A percentile compares a stretch with the other conserved stretches of the same genome.
These are phyloP conservation scores for Spizaetus ornatus DNA, from an alignment of 2,113 vertebrate genomes.

Conservation along the genomic window DNA sequence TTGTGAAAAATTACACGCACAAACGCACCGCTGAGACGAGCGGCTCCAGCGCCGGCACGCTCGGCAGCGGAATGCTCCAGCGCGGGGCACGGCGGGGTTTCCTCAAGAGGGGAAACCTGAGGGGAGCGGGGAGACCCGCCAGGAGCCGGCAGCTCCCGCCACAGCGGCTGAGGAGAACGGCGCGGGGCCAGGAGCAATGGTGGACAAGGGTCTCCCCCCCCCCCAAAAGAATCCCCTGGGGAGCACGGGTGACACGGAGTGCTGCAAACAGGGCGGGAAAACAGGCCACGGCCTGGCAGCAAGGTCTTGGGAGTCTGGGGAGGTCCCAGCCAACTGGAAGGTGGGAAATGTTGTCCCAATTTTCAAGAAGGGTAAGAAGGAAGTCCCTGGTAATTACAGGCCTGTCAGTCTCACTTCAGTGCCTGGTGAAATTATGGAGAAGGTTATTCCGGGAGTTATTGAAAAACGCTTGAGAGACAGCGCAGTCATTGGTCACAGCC, in stretches of 20 bases:
- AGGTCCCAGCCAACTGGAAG: not conserved
- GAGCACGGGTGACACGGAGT: not conserved
- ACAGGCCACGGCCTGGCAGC: not conserved
- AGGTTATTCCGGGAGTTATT: not conserved
- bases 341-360: not conserved
- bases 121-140: accelerated
- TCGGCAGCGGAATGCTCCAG: accelerated
- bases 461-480: not conserved
- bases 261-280: not conserved
- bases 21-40: accelerated
- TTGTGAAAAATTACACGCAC: not conserved
- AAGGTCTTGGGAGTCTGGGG: not conserved
- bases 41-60: accelerated
- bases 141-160: accelerated
- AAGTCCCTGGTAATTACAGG: not conserved
- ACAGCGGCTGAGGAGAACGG: not conserved
- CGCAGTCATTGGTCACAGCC: not conserved
- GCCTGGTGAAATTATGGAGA: not conserved
- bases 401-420: not conserved
- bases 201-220: accelerated
- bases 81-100: accelerated
- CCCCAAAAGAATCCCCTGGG: not conserved
- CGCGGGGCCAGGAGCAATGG: not conserved
- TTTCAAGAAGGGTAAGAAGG: not conserved
- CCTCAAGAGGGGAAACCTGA: not conserved